Percentiles rank a stretch among this genome's conserved stretches.
These are phyloP conservation scores for Formica exsecta DNA, from an alignment of 1,140 invertebrate genomes.

Conservation along the genomic window DNA sequence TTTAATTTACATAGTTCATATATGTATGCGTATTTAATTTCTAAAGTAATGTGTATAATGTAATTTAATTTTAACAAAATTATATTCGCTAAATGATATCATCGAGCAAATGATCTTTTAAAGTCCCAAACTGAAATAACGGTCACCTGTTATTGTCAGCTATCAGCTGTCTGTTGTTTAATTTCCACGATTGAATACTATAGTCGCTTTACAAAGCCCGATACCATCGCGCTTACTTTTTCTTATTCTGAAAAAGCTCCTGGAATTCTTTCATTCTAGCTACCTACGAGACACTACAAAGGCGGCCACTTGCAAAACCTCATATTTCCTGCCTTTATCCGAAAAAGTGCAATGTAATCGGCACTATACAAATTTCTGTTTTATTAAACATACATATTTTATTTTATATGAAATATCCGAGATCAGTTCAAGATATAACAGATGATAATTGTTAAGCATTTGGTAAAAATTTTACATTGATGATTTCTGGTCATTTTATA, in stretches of 20 bases:
- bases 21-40: background rate
- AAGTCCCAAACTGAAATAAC: background rate
- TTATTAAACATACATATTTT: background rate
- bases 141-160: background rate
- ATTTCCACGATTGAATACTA: constrained; percentile 43
- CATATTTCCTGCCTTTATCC: constrained; percentile 19
- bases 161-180: constrained; percentile 23
- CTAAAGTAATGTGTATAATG: background rate
- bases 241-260: background rate
- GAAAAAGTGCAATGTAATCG: constrained; percentile 5
- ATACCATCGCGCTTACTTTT: background rate
- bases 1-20: constrained; percentile 6
- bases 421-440: background rate
- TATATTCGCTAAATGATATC: background rate
- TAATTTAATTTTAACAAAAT: constrained; percentile 17
- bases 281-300: constrained; percentile 11
- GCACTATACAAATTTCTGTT: constrained; percentile 7
- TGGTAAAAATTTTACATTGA: background rate
- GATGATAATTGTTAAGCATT: background rate
- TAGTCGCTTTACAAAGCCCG: constrained; percentile 25
- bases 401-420: background rate
- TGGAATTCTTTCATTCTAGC: constrained; percentile 11
- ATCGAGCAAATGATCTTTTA: constrained; percentile 1
- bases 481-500: background rate
- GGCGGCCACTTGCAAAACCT: constrained; percentile 26